Evolutionary conservation across 2,113 vertebrate genomes (phyloP).

Genomic region (Tretioscincus oriximinensis): DNA sequence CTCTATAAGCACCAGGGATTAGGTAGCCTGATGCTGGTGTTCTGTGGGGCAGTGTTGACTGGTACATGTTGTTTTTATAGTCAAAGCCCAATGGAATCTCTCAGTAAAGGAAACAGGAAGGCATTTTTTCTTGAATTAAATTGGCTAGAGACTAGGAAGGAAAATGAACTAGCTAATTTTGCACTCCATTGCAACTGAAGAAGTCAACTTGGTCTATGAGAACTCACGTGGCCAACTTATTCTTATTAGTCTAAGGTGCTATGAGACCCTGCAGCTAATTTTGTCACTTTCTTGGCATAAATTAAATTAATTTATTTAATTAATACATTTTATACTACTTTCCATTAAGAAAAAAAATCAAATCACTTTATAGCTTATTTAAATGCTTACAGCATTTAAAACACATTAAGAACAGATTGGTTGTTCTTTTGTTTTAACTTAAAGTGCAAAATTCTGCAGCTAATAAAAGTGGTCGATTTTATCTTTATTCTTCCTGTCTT

Average conservation of each 20-base stretch:
- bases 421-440: not conserved
- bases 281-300: too few species aligned
- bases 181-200: too few species aligned
- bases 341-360: too few species aligned
- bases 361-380: too few species aligned
- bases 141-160: not conserved
- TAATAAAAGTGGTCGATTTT: not conserved
- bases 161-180: not conserved
- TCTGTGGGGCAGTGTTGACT: not conserved
- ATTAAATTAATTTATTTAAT: too few species aligned
- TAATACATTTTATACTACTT: too few species aligned
- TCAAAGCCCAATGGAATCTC: not conserved
- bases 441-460: not conserved
- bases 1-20: not conserved
- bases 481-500: not conserved
- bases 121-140: not conserved
- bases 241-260: too few species aligned
- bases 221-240: not conserved
- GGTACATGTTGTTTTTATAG: not conserved
- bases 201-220: too few species aligned
- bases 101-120: not conserved
- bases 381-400: too few species aligned
- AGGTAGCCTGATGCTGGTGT: not conserved
- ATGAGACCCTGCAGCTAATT: too few species aligned
- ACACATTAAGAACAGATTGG: too few species aligned